A percentile compares a stretch with the other conserved stretches of the same genome.
phyloP scores from a whole-genome alignment of 2,888 invertebrate genomes.

The Antitype chi region DNA sequence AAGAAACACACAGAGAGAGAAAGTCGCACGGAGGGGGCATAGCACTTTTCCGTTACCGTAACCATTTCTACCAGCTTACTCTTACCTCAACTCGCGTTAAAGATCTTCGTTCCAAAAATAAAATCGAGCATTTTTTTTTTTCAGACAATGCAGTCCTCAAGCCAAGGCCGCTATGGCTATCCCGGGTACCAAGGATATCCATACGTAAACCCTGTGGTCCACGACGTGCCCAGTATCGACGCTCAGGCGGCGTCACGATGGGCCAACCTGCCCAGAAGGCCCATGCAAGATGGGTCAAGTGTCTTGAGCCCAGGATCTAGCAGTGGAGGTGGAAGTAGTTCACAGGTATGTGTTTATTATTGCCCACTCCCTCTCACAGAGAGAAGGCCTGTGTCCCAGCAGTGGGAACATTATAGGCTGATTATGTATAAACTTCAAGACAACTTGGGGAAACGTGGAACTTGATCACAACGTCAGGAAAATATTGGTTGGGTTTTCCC shows the following conservation, averaged over 20 bases:
- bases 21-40: too few relatives aligned
- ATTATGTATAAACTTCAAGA: too few relatives aligned
- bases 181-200: slow-evolving; percentile 82
- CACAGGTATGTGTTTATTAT: slow-evolving; percentile 40
- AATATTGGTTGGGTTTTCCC: too few relatives aligned
- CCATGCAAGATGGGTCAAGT: slow-evolving; percentile 44
- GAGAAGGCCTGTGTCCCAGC: too few relatives aligned
- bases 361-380: too few relatives aligned
- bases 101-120: background rate
- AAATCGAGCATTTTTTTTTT: background rate
- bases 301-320: slow-evolving; percentile 8
- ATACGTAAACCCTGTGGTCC: slow-evolving; percentile 75
- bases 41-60: too few relatives aligned
- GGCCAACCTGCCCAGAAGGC: slow-evolving; percentile 75
- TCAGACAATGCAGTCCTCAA: slow-evolving; percentile 54
- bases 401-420: too few relatives aligned
- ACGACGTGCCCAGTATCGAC: slow-evolving; percentile 76
- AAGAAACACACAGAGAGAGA: too few relatives aligned
- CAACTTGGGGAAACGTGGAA: too few relatives aligned
- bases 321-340: slow-evolving; percentile 1
- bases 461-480: too few relatives aligned
- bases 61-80: background rate
- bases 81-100: background rate
- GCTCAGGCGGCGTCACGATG: slow-evolving; percentile 72
- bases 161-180: slow-evolving; percentile 36